Base-by-base conservation (phyloP, 1,140 invertebrate species). In the Pissodes strobi region DNA sequence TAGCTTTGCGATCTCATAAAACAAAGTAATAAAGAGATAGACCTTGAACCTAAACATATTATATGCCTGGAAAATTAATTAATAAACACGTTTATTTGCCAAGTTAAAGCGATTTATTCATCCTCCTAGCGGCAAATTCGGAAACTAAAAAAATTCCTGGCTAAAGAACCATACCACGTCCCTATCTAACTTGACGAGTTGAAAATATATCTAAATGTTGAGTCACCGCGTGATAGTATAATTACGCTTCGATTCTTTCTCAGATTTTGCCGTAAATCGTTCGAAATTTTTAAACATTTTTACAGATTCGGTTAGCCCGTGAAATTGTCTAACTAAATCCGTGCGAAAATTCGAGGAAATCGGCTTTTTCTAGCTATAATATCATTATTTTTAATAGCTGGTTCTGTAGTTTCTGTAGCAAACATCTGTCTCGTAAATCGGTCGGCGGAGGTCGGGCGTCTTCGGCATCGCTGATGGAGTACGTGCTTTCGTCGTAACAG, bases 121-220 rank as follows among this genome's bases (percentile, higher is more conserved):
- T 41, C 69, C 67, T 19, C 65, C 69, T 72, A 66, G 66, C 66
- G 72, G 64, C 69, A 30, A 62, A 56, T 51, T 61, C 60, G 15
- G 46, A 64, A 69, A 74, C 72, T 69, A 69, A 61, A 69, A 64
- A 66, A 70, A 75, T 75, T 75, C 72, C 73, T 75, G 73, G 72
- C 73, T 67, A 72, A 72, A 73, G 72, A 75, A 73, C 70, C 71
- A 73, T 72, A 73, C 70, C 71, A 73, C 73, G 72, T 75, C 73
- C 73, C 70, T 72, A 72, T 72, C 67, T 27, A 68, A 70, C 69
- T 64, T 72, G 72, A 72, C 72, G 69, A 74, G 71, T 69, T 62
- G 64, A 74, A 69, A 69, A 64, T 73, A 69, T 71, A 68, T 67
- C 60, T 73, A 72, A 71, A 69, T 71, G 71, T 74, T 74, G 63